Conservation (phyloP, 2,113 vertebrate genomes). For the Alligator sinensis region DNA sequence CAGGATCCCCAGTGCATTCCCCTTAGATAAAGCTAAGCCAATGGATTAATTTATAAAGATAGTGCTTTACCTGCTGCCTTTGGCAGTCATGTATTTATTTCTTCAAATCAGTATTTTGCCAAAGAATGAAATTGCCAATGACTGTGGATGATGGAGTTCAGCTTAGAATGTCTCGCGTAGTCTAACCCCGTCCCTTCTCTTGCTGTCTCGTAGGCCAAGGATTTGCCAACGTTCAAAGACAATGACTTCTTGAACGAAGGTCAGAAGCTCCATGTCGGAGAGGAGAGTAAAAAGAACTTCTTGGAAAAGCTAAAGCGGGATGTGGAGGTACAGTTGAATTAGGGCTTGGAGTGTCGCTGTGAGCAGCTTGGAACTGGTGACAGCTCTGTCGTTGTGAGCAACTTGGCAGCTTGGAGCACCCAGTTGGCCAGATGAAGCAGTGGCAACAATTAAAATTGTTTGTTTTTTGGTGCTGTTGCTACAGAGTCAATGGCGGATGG, state of each 20-base stretch:
- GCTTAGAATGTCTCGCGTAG: too few relatives aligned
- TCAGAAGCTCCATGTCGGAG: slow-evolving; percentile 92
- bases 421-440: not conserved
- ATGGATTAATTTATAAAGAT: rapidly evolving
- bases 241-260: slow-evolving; percentile 97
- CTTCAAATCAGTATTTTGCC: rapidly evolving
- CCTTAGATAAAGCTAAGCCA: not conserved
- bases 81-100: not conserved
- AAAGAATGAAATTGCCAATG: not conserved
- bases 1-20: not conserved
- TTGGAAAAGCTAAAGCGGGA: slow-evolving; percentile 94
- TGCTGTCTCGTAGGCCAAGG: slow-evolving; percentile 86
- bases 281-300: slow-evolving; percentile 95
- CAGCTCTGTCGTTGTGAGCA: too few relatives aligned
- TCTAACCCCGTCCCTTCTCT: not conserved
- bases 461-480: not conserved
- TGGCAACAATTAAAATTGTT: not conserved
- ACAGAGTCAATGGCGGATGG: not conserved
- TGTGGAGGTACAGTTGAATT: slow-evolving; percentile 84
- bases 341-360: not conserved
- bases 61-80: not conserved
- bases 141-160: not conserved
- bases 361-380: not conserved
- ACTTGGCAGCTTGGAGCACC: not conserved
- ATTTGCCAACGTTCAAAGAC: slow-evolving; percentile 96